Conservation (phyloP, 2,888 invertebrate species). For the Amphipyra tragopoginis region DNA sequence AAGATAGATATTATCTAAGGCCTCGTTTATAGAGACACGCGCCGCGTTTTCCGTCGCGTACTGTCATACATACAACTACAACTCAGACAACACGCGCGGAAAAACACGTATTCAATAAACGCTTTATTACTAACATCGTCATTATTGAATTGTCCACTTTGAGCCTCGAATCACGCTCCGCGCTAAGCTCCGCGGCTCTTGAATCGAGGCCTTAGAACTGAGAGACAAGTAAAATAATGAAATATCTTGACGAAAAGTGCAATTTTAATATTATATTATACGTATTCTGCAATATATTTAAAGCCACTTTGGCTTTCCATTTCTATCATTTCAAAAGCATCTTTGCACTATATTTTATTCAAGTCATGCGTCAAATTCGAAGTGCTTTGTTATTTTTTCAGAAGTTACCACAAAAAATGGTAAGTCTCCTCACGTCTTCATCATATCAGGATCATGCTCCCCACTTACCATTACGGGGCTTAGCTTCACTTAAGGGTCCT, state of each 20-base stretch:
- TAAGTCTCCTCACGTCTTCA: constrained; percentile 56
- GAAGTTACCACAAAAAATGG: constrained; percentile 27
- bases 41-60: too few species aligned
- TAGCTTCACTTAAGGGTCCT: constrained; percentile 78
- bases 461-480: constrained; percentile 79
- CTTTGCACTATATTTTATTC: constrained; percentile 43
- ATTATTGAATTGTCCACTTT: too few species aligned
- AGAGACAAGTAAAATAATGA: background rate
- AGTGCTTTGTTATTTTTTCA: constrained; percentile 41
- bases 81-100: too few species aligned
- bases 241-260: constrained; percentile 1
- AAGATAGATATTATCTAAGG: too few species aligned
- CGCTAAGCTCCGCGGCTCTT: too few species aligned
- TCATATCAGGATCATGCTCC: constrained; percentile 64
- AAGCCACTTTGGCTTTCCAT: constrained; percentile 19
- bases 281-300: constrained; percentile 3
- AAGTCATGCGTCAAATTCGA: constrained; percentile 28
- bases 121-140: too few species aligned
- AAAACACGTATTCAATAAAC: too few species aligned
- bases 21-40: too few species aligned
- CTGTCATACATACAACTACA: too few species aligned
- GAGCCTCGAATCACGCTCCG: too few species aligned
- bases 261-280: constrained; percentile 1
- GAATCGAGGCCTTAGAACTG: background rate
- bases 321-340: constrained; percentile 22